phyloP scores from a whole-genome alignment of 2,113 vertebrate genomes.

The Peromyscus maniculatus region DNA sequence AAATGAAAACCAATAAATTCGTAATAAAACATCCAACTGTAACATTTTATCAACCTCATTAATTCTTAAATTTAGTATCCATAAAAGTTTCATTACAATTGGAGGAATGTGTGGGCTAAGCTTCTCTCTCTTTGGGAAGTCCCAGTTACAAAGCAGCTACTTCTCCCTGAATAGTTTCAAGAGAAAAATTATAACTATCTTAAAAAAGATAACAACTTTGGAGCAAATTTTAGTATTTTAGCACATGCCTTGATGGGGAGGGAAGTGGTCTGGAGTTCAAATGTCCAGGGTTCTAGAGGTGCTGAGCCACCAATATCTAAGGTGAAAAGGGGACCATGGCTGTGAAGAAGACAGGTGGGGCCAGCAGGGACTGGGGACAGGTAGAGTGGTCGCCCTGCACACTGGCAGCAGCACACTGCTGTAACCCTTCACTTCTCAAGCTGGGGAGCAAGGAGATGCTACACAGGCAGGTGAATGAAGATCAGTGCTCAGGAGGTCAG shows the following conservation, averaged over 20 bases:
- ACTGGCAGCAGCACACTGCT: neutral
- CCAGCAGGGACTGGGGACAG: too few species aligned
- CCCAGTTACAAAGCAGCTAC: slow-evolving; percentile 55
- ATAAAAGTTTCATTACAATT: slow-evolving; percentile 72
- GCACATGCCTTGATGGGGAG: slow-evolving; percentile 4
- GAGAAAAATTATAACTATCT: slow-evolving; percentile 61
- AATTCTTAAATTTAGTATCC: slow-evolving; percentile 72
- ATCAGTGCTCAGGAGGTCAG: neutral
- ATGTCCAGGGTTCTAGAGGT: neutral
- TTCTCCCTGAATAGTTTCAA: slow-evolving; percentile 54
- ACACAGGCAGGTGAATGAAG: neutral
- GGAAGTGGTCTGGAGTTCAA: slow-evolving; percentile 40
- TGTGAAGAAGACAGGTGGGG: neutral
- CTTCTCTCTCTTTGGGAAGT: slow-evolving; percentile 60
- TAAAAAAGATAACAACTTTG: slow-evolving; percentile 1
- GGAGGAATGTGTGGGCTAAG: slow-evolving; percentile 60
- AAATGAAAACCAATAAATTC: slow-evolving; percentile 70
- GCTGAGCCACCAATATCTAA: neutral
- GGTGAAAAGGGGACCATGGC: neutral
- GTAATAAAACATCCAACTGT: slow-evolving; percentile 61
- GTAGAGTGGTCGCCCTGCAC: neutral
- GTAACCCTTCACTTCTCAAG: neutral
- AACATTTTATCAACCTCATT: slow-evolving; percentile 70
- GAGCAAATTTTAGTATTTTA: slow-evolving; percentile 56
- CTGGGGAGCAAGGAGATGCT: neutral